Percentiles rank a stretch among this genome's conserved stretches.
phyloP scores from a whole-genome alignment of 2,888 invertebrate species.

The Brassicogethes aeneus region DNA sequence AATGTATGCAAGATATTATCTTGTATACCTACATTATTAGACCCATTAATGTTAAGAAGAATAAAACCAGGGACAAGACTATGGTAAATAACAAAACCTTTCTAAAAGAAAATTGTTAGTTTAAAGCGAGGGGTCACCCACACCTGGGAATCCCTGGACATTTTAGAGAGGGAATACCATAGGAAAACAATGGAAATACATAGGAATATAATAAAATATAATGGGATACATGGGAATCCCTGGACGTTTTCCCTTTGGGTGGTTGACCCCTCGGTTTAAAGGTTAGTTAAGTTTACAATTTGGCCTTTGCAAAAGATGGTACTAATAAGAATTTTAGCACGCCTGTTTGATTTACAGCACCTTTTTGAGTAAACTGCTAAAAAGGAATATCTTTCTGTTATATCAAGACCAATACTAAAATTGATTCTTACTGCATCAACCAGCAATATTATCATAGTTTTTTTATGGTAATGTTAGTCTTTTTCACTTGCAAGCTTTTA shows the following conservation, averaged over 20 bases:
- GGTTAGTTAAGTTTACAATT: slow-evolving; percentile 36
- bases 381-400: slow-evolving; percentile 51
- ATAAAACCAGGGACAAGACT: background rate
- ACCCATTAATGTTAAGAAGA: slow-evolving; percentile 1
- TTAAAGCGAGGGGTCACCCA: too few species aligned
- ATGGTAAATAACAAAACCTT: background rate
- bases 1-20: too few species aligned
- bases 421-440: background rate
- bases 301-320: slow-evolving; percentile 45
- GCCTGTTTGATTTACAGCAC: slow-evolving; percentile 40
- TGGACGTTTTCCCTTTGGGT: too few species aligned
- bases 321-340: slow-evolving; percentile 42
- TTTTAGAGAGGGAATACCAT: too few species aligned
- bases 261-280: background rate
- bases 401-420: slow-evolving; percentile 50
- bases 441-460: background rate
- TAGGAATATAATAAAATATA: too few species aligned
- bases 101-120: background rate
- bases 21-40: slow-evolving; percentile 54
- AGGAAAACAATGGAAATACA: too few species aligned
- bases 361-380: slow-evolving; percentile 45
- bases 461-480: slow-evolving; percentile 39
- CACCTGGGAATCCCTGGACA: too few species aligned
- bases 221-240: too few species aligned
- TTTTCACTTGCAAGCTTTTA: slow-evolving; percentile 43